Conservation (phyloP, 2,113 vertebrate genomes). For the Odontesthes bonariensis region DNA sequence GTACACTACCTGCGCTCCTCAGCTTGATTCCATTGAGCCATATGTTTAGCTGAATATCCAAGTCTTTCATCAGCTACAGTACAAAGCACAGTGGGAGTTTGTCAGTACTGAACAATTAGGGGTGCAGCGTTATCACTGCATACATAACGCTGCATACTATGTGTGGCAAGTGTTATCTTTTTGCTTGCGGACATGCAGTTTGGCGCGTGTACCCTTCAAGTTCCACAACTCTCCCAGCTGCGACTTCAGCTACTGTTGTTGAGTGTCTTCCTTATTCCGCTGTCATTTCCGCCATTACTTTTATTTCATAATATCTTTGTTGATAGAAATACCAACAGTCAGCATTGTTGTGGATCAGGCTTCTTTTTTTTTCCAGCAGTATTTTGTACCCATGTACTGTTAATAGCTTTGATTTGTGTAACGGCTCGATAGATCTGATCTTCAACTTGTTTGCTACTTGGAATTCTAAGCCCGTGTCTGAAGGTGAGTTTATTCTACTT, state of each 20-base stretch:
- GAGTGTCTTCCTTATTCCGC: neutral
- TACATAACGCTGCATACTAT: conserved; percentile 21
- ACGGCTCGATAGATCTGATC: neutral
- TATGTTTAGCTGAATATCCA: conserved; percentile 42
- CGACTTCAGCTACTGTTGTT: neutral
- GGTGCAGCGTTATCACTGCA: conserved; percentile 16
- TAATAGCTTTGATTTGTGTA: neutral
- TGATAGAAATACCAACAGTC: neutral
- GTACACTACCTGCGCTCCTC: conserved; percentile 32
- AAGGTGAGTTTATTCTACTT: neutral
- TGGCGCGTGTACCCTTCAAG: conserved; percentile 1
- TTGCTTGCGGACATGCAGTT: neutral
- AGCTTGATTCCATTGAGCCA: conserved; percentile 43
- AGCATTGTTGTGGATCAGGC: neutral
- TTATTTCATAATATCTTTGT: conserved; percentile 1
- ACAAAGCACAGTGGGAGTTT: conserved; percentile 37
- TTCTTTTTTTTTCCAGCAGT: conserved; percentile 6
- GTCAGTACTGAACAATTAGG: conserved; percentile 23
- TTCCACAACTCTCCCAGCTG: conserved; percentile 18
- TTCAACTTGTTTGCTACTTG: neutral
- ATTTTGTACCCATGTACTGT: neutral
- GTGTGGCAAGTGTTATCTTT: conserved; percentile 16
- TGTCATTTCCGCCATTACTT: neutral
- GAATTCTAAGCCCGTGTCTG: neutral
- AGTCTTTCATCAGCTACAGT: conserved; percentile 44